A percentile compares a stretch with the other conserved stretches of the same genome.
Evolutionary conservation across 2,888 invertebrate species (phyloP).

Genomic region (Mythimna albipuncta): DNA sequence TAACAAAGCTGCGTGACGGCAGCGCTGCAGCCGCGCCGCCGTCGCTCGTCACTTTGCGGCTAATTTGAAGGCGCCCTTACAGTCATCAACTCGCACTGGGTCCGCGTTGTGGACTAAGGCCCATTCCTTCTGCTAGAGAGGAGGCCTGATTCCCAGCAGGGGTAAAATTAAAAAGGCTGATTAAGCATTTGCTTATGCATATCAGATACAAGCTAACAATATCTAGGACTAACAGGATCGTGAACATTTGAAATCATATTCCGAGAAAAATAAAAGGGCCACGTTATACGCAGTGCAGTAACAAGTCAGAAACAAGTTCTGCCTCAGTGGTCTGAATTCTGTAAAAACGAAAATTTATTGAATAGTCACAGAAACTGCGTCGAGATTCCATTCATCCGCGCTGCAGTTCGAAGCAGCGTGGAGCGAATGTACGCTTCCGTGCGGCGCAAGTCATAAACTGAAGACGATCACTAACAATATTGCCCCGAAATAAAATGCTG

Average conservation of each 20-base stretch:
- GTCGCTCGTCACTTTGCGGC: too few species aligned
- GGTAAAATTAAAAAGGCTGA: too few species aligned
- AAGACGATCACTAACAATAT: constrained; percentile 18
- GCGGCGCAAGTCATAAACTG: constrained; percentile 51
- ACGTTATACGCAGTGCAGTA: constrained; percentile 41
- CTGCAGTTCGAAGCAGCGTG: constrained; percentile 18
- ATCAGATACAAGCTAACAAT: not conserved
- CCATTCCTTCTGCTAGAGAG: too few species aligned
- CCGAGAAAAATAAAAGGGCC: constrained; percentile 7
- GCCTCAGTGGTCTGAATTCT: constrained; percentile 34
- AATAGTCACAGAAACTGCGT: constrained; percentile 63
- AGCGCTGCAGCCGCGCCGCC: too few species aligned
- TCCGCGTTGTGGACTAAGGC: too few species aligned
- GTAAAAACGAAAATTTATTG: constrained; percentile 66
- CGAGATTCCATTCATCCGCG: constrained; percentile 56
- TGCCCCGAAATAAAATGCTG: constrained; percentile 33
- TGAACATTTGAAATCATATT: not conserved
- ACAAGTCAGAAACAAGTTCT: constrained; percentile 27
- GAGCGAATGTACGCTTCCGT: constrained; percentile 13
- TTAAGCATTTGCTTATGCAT: too few species aligned
- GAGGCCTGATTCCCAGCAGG: too few species aligned
- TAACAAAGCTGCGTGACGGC: too few species aligned
- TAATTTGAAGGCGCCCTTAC: too few species aligned
- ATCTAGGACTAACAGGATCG: not conserved
- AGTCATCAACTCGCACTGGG: too few species aligned